A percentile compares a stretch with the other conserved stretches of the same genome.
Evolutionary conservation across 2,113 vertebrate genomes (phyloP).

Genomic region (Psilopsiagon aurifrons): DNA sequence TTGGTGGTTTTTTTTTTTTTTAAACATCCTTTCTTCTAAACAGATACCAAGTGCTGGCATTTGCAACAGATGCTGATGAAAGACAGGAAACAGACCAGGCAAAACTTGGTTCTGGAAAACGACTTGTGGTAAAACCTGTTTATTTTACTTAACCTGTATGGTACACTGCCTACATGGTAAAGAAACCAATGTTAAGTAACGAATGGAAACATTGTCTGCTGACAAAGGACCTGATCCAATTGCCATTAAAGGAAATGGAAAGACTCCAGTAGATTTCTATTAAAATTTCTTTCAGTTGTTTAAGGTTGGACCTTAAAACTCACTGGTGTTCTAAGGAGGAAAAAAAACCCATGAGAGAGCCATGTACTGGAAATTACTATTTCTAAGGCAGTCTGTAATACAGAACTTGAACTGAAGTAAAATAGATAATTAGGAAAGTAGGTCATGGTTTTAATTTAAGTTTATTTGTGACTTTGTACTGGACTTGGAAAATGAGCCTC

Average conservation of each 20-base stretch:
- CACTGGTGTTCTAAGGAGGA: not conserved
- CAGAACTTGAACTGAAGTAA: not conserved
- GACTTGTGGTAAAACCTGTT: constrained; percentile 76
- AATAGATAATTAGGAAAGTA: not conserved
- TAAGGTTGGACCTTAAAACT: not conserved
- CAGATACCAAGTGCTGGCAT: constrained; percentile 94
- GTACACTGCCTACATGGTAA: not conserved
- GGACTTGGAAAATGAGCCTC: not conserved
- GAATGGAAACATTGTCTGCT: not conserved
- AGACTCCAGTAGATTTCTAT: not conserved
- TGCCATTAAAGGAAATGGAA: not conserved
- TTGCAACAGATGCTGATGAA: constrained; percentile 92
- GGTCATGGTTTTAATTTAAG: not conserved
- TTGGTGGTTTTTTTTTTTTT: not conserved
- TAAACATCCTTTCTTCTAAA: not conserved
- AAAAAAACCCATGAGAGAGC: not conserved
- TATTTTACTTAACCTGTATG: not conserved
- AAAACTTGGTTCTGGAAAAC: constrained; percentile 88
- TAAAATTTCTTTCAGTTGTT: not conserved
- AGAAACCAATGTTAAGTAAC: not conserved
- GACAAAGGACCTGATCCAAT: not conserved
- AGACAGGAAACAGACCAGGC: constrained; percentile 85
- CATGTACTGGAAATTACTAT: not conserved
- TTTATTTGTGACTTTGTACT: not conserved
- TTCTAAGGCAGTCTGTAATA: not conserved